Conservation (phyloP, 2,797 vertebrate species). For the Botia kubotai region DNA sequence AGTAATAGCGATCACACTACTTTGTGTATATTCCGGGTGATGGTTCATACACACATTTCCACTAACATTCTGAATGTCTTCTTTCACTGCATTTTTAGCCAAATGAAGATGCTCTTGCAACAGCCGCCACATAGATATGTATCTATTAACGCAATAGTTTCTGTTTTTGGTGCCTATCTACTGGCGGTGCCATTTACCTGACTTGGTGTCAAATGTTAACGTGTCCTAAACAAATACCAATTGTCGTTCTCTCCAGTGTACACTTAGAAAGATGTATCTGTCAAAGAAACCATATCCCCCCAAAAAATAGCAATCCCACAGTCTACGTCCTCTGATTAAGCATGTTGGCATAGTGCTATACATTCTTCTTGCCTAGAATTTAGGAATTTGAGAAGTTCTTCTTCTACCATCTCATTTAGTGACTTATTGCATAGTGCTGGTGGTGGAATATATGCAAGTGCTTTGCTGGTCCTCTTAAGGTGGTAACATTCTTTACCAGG, state of each 20-base stretch:
- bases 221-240: neutral
- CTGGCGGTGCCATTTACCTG: conserved; percentile 13
- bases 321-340: neutral
- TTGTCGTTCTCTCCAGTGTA: conserved; percentile 24
- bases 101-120: conserved; percentile 11
- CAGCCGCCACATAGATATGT: conserved; percentile 12
- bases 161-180: neutral
- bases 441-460: neutral
- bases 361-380: conserved; percentile 4
- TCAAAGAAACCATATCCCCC: neutral
- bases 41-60: neutral
- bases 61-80: neutral
- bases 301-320: conserved; percentile 29
- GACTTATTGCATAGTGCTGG: neutral
- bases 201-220: conserved; percentile 9
- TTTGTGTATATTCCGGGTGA: neutral
- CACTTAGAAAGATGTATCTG: conserved; percentile 10
- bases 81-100: neutral
- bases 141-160: neutral
- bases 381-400: too few species aligned
- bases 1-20: conserved; percentile 2
- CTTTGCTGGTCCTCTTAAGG: too few species aligned
- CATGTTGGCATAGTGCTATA: neutral
- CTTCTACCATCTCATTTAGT: neutral
- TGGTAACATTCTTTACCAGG: conserved; percentile 27